A percentile compares a stretch with the other conserved stretches of the same genome.
Evolutionary conservation across 2,797 vertebrate genomes (phyloP).

Genomic region (Channallabes apus): DNA sequence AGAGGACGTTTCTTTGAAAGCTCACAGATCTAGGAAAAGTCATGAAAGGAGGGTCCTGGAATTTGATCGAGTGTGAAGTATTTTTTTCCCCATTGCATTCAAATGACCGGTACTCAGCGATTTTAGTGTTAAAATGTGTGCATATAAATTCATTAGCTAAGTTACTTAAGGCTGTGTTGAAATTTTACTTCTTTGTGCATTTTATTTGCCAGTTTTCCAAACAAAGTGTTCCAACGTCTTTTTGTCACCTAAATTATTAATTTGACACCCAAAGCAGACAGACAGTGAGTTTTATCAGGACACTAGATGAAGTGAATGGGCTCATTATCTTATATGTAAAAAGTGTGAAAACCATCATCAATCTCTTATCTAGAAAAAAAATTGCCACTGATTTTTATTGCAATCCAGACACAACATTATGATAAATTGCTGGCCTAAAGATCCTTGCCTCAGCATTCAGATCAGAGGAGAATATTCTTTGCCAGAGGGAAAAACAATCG

Average conservation of each 20-base stretch:
- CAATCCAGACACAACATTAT: conserved; percentile 7
- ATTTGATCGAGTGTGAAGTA: no score
- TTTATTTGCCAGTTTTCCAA: not conserved
- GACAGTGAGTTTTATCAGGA: not conserved
- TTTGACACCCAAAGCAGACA: not conserved
- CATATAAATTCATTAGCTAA: no score
- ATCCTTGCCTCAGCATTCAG: conserved; percentile 10
- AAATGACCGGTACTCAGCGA: no score
- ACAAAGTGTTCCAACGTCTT: not conserved
- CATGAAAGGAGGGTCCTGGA: no score
- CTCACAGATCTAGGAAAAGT: no score
- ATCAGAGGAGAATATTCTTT: not conserved
- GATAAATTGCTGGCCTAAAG: not conserved
- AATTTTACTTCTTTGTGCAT: not conserved
- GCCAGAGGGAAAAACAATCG: not conserved
- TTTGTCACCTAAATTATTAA: not conserved
- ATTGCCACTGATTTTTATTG: not conserved
- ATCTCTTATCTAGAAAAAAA: not conserved
- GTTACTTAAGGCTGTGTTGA: not conserved
- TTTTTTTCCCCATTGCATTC: no score
- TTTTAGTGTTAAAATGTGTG: no score
- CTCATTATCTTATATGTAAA: not conserved
- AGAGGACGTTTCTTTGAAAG: no score
- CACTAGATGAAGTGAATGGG: not conserved
- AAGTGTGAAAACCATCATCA: not conserved